Conservation (phyloP, 2,888 invertebrate species). For the Kuschelorhynchus macadamiae region DNA sequence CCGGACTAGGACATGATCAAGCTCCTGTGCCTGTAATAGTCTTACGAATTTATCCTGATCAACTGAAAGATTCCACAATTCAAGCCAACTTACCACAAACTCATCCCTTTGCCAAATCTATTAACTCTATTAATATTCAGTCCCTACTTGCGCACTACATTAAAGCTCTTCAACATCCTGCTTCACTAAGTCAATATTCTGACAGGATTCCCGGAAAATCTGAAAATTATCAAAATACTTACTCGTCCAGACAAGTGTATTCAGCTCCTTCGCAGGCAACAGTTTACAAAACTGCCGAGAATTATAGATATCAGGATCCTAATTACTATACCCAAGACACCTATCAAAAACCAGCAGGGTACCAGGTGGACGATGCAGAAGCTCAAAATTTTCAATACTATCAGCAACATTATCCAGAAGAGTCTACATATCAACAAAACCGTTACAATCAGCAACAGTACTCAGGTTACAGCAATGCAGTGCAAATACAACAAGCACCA, state of each 20-base stretch:
- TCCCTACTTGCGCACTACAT: conserved; percentile 71
- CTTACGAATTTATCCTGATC: conserved; percentile 73
- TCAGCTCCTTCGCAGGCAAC: neutral
- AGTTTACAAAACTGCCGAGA: neutral
- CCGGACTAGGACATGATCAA: conserved; percentile 63
- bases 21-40: conserved; percentile 74
- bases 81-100: conserved; percentile 73
- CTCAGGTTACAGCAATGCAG: conserved; percentile 9
- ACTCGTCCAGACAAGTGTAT: neutral
- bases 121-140: conserved; percentile 73
- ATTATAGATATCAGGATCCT: neutral
- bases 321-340: neutral
- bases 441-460: conserved; percentile 29
- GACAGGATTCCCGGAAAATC: neutral
- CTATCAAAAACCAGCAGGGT: conserved; percentile 8
- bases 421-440: conserved; percentile 19
- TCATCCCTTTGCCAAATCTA: conserved; percentile 71
- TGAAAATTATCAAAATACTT: neutral
- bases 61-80: conserved; percentile 71
- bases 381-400: conserved; percentile 28
- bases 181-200: neutral
- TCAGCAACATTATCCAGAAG: conserved; percentile 29
- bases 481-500: conserved; percentile 30
- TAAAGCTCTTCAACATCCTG: conserved; percentile 25
- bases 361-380: neutral